phyloP scores from a whole-genome alignment of 2,113 vertebrate species.

The Hippopotamus amphibius region DNA sequence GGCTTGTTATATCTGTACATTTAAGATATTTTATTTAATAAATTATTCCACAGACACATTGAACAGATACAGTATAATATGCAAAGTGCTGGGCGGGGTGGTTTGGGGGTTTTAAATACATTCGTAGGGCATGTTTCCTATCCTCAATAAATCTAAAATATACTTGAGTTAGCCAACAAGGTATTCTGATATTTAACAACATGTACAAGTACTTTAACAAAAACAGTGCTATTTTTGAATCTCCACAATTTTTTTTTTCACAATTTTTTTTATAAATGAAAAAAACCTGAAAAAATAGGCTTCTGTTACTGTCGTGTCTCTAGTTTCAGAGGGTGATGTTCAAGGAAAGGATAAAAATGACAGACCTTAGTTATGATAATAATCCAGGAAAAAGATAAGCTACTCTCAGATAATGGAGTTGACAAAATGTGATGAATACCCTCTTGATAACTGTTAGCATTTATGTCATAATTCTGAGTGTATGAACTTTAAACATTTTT shows the following conservation, averaged over 20 bases:
- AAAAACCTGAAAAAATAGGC: background rate
- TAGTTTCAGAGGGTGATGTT: background rate
- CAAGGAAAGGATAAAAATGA: background rate
- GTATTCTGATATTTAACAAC: background rate
- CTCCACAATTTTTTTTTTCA: background rate
- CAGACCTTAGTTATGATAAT: background rate
- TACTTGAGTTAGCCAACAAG: background rate
- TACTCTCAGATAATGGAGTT: background rate
- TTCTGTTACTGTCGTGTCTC: background rate
- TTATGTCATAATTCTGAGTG: background rate
- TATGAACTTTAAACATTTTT: background rate
- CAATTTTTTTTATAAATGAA: background rate
- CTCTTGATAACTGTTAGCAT: background rate
- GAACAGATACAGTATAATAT: background rate
- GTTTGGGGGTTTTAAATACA: background rate
- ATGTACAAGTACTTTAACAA: background rate
- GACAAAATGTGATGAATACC: background rate
- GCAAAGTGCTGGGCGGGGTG: background rate
- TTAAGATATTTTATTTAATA: background rate
- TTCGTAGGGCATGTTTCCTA: background rate
- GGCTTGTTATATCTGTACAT: background rate
- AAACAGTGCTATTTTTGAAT: background rate
- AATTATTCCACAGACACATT: background rate
- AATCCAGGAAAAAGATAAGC: background rate
- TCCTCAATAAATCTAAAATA: background rate